A percentile compares a stretch with the other conserved stretches of the same genome.
Conservation (phyloP, 2,797 vertebrate genomes). For the Scyliorhinus canicula region DNA sequence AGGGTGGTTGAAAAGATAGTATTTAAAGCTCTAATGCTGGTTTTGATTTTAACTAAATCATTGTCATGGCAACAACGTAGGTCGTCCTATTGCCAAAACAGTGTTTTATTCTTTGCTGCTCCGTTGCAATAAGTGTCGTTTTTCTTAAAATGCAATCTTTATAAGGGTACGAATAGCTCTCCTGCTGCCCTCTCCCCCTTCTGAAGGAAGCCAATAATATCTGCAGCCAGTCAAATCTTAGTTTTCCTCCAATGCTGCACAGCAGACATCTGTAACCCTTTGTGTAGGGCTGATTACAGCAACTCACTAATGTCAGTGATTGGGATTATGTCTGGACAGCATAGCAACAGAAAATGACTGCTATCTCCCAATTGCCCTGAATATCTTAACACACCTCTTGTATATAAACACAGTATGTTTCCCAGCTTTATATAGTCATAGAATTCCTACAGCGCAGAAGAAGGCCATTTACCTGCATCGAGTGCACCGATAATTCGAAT, state of each 20-base stretch:
- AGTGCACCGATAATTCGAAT: too few relatives aligned
- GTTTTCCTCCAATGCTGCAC: background rate
- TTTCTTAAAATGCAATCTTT: background rate
- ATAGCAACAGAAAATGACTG: background rate
- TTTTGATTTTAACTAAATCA: conserved; percentile 17
- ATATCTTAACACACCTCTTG: background rate
- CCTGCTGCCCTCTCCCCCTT: background rate
- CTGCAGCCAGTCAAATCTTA: background rate
- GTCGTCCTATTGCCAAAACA: background rate
- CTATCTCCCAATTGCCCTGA: background rate
- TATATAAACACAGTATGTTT: background rate
- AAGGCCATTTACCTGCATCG: too few relatives aligned
- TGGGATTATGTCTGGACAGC: background rate
- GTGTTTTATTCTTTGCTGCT: background rate
- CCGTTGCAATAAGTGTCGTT: background rate
- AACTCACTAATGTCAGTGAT: background rate
- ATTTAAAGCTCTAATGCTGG: background rate
- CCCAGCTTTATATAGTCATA: background rate
- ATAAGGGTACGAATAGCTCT: background rate
- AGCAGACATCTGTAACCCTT: background rate
- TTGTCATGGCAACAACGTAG: conserved; percentile 20
- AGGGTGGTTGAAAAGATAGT: background rate
- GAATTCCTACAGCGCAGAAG: too few relatives aligned
- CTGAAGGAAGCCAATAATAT: background rate
- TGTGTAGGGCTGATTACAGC: background rate